Percentiles rank a stretch among this genome's conserved stretches.
Conservation (phyloP, 2,113 vertebrate species). For the Raja brachyura region DNA sequence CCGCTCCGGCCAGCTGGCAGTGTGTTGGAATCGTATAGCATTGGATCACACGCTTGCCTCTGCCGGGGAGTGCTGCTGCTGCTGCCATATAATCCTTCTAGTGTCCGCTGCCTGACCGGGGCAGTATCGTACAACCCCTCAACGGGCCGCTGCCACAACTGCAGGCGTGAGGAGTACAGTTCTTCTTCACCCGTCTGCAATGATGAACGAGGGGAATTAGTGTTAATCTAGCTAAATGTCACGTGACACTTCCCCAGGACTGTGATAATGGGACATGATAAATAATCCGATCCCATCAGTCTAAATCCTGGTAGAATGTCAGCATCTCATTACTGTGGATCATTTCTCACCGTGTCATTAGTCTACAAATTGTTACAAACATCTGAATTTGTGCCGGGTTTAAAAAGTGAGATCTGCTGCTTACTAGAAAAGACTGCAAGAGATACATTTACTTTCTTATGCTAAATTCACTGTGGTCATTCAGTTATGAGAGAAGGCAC, state of each 20-base stretch:
- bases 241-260: neutral
- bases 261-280: neutral
- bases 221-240: neutral
- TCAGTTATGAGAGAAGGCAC: neutral
- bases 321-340: too few relatives aligned
- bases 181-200: conserved; percentile 77
- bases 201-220: neutral
- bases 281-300: neutral
- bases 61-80: neutral
- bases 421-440: neutral
- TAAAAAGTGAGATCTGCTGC: neutral
- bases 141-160: conserved; percentile 71
- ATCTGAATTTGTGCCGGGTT: neutral
- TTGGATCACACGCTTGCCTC: neutral
- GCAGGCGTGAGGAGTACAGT: conserved; percentile 81
- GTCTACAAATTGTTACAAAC: too few relatives aligned
- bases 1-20: neutral
- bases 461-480: neutral
- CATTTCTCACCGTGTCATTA: too few relatives aligned
- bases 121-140: conserved; percentile 46
- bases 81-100: neutral
- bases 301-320: too few relatives aligned
- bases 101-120: neutral
- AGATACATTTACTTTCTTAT: neutral
- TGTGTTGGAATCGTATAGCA: neutral